Evolutionary conservation across 2,113 vertebrate genomes (phyloP), one percentile per base, ranked within the genome.

Genomic region (Phoenicopterus ruber): DNA sequence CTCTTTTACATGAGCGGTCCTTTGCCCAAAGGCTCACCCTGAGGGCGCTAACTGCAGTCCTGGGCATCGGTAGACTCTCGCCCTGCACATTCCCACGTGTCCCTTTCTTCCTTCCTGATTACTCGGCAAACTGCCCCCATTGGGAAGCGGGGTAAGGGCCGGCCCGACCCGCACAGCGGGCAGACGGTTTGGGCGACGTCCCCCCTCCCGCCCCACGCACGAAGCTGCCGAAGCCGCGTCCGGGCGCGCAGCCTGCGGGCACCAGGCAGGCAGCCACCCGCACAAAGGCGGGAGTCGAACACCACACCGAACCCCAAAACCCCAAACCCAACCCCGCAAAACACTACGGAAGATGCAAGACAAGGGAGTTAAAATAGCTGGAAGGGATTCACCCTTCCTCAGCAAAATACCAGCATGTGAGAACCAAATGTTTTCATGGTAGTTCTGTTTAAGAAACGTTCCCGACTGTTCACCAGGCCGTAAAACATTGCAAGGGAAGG

Each of bases 271-370:
- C n/a, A n/a, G n/a, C n/a, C n/a, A n/a, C n/a, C n/a, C n/a, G n/a
- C n/a, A n/a, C n/a, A n/a, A n/a, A n/a, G n/a, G n/a, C n/a, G n/a
- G n/a, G n/a, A n/a, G n/a, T n/a, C n/a, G n/a, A n/a, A n/a, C n/a
- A n/a, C n/a, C n/a, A n/a, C n/a, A n/a, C n/a, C n/a, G n/a, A 42
- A 42, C 42, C 42, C 42, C 42, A 42, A 42, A 42, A 42, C 42
- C 42, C 42, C 42, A 12, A 42, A 42, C 42, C 42, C 42, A 28
- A 28, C 50, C 10, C 5, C 13, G 70, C 11, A 17, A 61, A 92
- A 31, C 42, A 2, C 13, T 9, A 0, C 0, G 3, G 25, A 47
- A 66, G 46, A 46, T 4, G 19, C 13, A 71, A 86, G 69, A 44
- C 50, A 70, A 46, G 1, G 11, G 62, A 34, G 34, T 38, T 25